Base-by-base conservation (phyloP, 1,140 invertebrate species). In the Lethrus apterus region DNA sequence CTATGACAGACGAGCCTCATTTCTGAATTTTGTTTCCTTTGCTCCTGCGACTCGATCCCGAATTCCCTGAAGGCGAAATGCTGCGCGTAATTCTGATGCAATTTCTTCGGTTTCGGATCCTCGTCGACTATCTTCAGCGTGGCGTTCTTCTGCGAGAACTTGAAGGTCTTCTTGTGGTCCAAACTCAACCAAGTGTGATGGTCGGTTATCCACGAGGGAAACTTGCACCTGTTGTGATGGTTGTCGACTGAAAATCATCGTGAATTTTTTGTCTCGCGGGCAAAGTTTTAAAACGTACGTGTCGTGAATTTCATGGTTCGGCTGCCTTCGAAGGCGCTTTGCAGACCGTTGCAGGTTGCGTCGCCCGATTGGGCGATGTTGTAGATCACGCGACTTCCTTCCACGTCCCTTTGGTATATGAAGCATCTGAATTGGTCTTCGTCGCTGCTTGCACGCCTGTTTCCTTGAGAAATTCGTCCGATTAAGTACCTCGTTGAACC, bases 401-500 rank as follows among this genome's bases (percentile, higher is more conserved):
- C 57, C 18, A 41, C 51, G 5, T 52, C 52, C 59, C 58, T 73
- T 69, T 59, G 74, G 53, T 77, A 81, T 23, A 81, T 73, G 63
- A 84, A 85, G 61, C 83, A 86, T n/a, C 82, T 70, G 51, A 73
- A 78, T 34, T 74, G 73, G 38, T 78, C 76, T 52, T 78, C 76
- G 49, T 80, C 77, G 0, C 71, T 69, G 2, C 67, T 67, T 20
- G 55, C 55, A 33, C 73, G 61, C 21, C 72, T 63, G 72, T 74
- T 50, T 63, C 60, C 63, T 59, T 75, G 66, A 45, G 68, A 66
- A 58, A 79, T 58, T 65, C 76, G 74, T 0, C 85, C 86, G 26
- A 91, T 83, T 21, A 91, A 71, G 65, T 90, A 91, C 48, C 81
- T 73, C 5, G 81, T 78, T 38, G 84, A 87, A 29, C 87, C 86